phyloP scores from a whole-genome alignment of 1,140 invertebrate genomes.

The Kradibia gibbosae region DNA sequence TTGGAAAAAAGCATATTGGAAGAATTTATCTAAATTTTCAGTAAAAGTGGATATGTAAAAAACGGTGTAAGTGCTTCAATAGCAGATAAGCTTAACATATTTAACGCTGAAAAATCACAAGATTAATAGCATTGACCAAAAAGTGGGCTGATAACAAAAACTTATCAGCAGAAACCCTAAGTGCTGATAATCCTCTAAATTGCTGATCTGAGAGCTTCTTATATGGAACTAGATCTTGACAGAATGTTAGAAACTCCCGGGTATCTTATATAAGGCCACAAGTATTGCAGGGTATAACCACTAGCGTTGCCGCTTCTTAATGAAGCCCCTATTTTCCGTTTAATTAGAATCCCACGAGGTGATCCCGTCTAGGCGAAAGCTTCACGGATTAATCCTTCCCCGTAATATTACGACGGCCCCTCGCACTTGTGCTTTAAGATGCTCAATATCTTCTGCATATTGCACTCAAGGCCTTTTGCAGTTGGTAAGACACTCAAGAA shows the following conservation, averaged over 20 bases:
- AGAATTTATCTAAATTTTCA: too few species aligned
- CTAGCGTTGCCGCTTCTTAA: constrained; percentile 29
- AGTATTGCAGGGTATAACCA: neutral
- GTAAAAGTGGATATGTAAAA: too few species aligned
- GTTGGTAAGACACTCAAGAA: neutral
- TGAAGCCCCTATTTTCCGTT: constrained; percentile 53
- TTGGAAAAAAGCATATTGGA: too few species aligned
- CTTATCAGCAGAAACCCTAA: neutral
- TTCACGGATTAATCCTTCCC: constrained; percentile 50
- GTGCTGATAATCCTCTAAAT: neutral
- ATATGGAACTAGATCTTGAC: neutral
- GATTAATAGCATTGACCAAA: too few species aligned
- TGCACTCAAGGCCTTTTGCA: neutral
- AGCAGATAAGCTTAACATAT: too few species aligned
- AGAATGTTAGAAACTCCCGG: neutral
- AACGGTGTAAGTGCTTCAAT: too few species aligned
- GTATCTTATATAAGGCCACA: constrained; percentile 1
- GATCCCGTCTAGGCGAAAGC: constrained; percentile 40
- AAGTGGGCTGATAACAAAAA: too few species aligned
- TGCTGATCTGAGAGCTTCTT: neutral
- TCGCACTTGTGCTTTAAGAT: neutral
- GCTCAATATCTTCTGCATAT: constrained; percentile 24
- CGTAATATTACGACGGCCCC: constrained; percentile 51
- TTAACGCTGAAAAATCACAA: too few species aligned
- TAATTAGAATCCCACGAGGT: constrained; percentile 54